A percentile compares a stretch with the other conserved stretches of the same genome.
Evolutionary conservation across 2,113 vertebrate genomes (phyloP).

Genomic region (Trematocara macrostoma): DNA sequence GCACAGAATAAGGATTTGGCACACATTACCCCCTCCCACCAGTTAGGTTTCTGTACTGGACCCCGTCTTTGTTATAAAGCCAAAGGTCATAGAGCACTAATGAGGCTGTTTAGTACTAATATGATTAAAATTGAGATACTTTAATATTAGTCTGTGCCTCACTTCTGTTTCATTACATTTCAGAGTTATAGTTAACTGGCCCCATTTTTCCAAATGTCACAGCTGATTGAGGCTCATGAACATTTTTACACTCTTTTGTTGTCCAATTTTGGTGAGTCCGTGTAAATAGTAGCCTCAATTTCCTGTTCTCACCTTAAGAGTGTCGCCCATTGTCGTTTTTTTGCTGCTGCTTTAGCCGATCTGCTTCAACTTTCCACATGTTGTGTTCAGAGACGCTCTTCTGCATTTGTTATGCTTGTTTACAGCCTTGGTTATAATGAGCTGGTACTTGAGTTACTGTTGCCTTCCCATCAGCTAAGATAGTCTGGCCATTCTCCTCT

Average conservation of each 20-base stretch:
- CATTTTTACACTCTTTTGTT: neutral
- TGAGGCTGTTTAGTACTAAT: neutral
- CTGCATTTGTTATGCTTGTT: neutral
- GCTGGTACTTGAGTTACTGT: neutral
- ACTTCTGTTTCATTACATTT: neutral
- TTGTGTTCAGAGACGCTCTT: neutral
- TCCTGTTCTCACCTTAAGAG: neutral
- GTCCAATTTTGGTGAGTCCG: neutral
- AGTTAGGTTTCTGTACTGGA: neutral
- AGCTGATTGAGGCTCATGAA: neutral
- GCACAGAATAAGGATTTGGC: neutral
- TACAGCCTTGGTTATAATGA: neutral
- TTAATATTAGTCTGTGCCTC: neutral
- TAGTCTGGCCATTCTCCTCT: neutral
- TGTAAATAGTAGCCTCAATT: neutral
- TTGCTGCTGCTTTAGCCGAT: neutral
- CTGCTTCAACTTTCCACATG: neutral
- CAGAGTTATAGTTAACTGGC: rapidly evolving
- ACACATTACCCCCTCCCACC: neutral
- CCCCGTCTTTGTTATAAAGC: neutral
- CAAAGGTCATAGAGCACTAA: neutral
- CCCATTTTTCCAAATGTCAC: neutral
- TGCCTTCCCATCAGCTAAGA: neutral
- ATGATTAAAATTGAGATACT: neutral
- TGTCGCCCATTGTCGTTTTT: rapidly evolving